Base-by-base conservation (phyloP, 2,113 vertebrate species). In the Meleagris gallopavo region DNA sequence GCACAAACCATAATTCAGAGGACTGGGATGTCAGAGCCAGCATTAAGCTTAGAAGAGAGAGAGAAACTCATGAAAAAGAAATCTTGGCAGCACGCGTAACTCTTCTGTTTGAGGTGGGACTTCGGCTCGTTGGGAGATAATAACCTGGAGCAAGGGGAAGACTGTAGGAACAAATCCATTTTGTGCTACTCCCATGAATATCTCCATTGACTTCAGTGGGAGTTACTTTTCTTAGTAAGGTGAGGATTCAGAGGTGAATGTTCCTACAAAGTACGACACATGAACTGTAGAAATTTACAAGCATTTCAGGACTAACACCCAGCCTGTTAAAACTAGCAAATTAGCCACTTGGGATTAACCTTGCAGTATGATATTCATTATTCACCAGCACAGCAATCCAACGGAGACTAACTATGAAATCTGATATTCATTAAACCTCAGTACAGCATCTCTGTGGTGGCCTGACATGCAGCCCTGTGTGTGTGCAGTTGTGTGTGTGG, bases 351-450 rank as follows among this genome's bases (percentile, higher is more conserved):
- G 90, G 80, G 93, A 94, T 88, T 96, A 95, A 80, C 70, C 58
- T 70, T 82, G 77, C 52, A 61, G 90, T 61, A 90, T 64, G 90
- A 94, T 74, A 83, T 94, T 90, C 92, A 92, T 95, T 95, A 96
- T 82, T 93, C 94, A 82, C 74, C 79, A 85, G 81, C 67, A 87
- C 6, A 2, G 90, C 70, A 80, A 85, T 57, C 62, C 93, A 84
- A 58, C 8, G 8, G 80, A 91, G 86, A 62, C 79, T 83, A 77
- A 50, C 77, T 70, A 40, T 64, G 93, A 92, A 80, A 88, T 80
- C 94, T 96, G 96, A 95, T 89, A 87, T 71, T 95, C 94, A 95
- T 89, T 96, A 94, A 94, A 91, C 38, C 60, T 82, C 69, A 89
- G 89, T 52, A 55, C 74, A 62, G 66, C 77, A 71, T 80, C 84